Evolutionary conservation across 2,113 vertebrate genomes (phyloP), one percentile per base, ranked within the genome.

Genomic region (Pangasianodon gigas): DNA sequence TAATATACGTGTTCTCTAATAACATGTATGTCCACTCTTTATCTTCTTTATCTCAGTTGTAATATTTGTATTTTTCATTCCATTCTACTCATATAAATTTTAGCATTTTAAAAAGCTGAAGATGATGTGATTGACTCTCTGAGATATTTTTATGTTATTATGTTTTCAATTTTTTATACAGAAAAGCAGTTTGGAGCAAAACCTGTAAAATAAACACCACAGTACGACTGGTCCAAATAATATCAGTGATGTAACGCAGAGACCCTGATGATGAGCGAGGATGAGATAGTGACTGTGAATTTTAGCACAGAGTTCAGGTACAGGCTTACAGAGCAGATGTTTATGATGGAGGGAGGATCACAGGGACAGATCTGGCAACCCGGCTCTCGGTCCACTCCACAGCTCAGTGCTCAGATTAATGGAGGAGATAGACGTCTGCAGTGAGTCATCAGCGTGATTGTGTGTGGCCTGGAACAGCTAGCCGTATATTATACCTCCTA

Each of bases 391-490:
- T 89, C 69, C 81, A 77, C 79, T 74, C 74, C 95, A 96, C 95
- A 95, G 95, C 92, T 94, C 95, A 93, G 91, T 95, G 95, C 92
- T 91, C 95, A 94, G 95, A 96, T 96, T 96, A 96, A 96, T 95
- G 94, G 94, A 92, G 93, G 94, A 95, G 96, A 96, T 96, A 95
- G 94, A 93, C 89, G 26, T 89, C 94, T 94, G 93, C 94, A 93
- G 94, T 95, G 94, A 93, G 93, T 93, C 95, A 94, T 95, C 95
- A 92, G 89, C 92, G 87, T 94, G 94, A 95, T 94, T 94, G 94
- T 85, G 90, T 90, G 93, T 91, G 92, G 89, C 88, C 91, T 84
- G 86, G 92, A 92, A 91, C 77, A 62, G 71, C 87, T 91, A 80
- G 46, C 29, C 2, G 79, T 54, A 56, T 82, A 32, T 82, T 18